Conservation (phyloP, 2,797 vertebrate species). For the Oreonectes daqikongensis region DNA sequence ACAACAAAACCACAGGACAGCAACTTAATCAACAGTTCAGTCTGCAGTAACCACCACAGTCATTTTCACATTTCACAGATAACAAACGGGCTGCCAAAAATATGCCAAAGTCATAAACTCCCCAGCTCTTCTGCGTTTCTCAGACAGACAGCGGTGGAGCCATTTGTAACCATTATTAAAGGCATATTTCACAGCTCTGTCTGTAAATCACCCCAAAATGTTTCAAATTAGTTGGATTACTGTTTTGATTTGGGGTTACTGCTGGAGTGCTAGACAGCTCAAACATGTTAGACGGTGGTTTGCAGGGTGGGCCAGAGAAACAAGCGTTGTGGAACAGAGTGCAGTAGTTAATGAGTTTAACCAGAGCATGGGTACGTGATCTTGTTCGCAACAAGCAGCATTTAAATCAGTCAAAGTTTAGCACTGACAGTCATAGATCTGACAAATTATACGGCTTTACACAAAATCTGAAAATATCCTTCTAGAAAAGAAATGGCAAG, state of each 20-base stretch:
- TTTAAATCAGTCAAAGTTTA: not conserved
- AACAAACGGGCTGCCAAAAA: constrained; percentile 44
- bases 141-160: constrained; percentile 44
- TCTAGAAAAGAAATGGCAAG: constrained; percentile 39
- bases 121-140: constrained; percentile 15
- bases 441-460: not conserved
- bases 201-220: constrained; percentile 64
- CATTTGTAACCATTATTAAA: constrained; percentile 80
- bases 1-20: constrained; percentile 70
- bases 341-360: not conserved
- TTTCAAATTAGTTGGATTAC: constrained; percentile 51
- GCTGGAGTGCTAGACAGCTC: constrained; percentile 21
- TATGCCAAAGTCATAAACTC: constrained; percentile 38
- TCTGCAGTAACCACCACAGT: constrained; percentile 70
- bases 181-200: constrained; percentile 72
- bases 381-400: not conserved
- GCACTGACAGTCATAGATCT: not conserved
- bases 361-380: not conserved
- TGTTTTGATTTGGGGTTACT: constrained; percentile 27
- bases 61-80: constrained; percentile 77
- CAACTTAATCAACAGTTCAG: constrained; percentile 73
- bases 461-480: constrained; percentile 14
- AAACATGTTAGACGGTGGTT: constrained; percentile 21
- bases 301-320: constrained; percentile 17
- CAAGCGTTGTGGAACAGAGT: not conserved